Conservation (phyloP, 23 tunicate genomes). For the Styela plicata region DNA sequence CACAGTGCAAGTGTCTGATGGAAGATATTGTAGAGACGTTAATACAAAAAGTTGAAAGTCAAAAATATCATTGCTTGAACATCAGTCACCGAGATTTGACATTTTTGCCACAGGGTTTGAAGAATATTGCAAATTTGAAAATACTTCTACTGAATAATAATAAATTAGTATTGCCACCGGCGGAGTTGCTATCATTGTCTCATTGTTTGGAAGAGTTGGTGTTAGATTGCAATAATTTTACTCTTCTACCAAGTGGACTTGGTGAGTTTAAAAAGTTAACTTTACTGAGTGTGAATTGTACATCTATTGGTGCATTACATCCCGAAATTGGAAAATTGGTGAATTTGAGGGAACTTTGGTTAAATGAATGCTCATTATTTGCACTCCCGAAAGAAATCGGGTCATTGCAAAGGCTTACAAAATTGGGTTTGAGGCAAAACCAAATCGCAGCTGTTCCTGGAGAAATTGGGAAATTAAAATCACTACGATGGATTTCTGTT, state of each 20-base stretch:
- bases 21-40: background rate
- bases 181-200: slow-evolving; percentile 26
- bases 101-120: slow-evolving; percentile 19
- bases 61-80: slow-evolving; percentile 22
- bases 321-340: slow-evolving; percentile 29
- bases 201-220: slow-evolving; percentile 29
- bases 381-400: slow-evolving; percentile 35
- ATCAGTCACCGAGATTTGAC: slow-evolving; percentile 28
- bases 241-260: slow-evolving; percentile 39
- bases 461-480: slow-evolving; percentile 10
- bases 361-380: slow-evolving; percentile 33
- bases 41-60: background rate
- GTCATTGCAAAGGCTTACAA: slow-evolving; percentile 4
- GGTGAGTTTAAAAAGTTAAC: slow-evolving; percentile 27
- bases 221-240: slow-evolving; percentile 33
- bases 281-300: slow-evolving; percentile 24
- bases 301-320: slow-evolving; percentile 26
- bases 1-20: background rate
- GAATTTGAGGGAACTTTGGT: slow-evolving; percentile 33
- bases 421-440: slow-evolving; percentile 34
- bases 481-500: slow-evolving; percentile 32
- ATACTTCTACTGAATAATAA: slow-evolving; percentile 39
- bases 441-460: slow-evolving; percentile 27
- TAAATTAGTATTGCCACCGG: slow-evolving; percentile 38
- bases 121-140: slow-evolving; percentile 5